A percentile compares a stretch with the other conserved stretches of the same genome.
These are phyloP conservation scores for Clunio marinus DNA, from an alignment of 2,888 invertebrate genomes.

Conservation along the genomic window DNA sequence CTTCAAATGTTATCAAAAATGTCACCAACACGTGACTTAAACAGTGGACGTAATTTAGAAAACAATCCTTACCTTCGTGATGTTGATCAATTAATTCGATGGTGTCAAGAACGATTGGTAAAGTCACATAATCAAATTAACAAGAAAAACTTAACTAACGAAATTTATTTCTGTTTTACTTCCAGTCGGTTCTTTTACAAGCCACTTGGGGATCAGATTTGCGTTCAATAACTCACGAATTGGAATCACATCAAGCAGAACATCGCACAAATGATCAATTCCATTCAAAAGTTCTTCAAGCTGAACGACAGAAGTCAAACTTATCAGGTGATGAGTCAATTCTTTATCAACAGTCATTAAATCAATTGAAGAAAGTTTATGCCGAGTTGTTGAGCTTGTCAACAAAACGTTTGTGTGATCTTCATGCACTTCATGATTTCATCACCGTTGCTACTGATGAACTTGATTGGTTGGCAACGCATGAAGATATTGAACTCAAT, in stretches of 20 bases:
- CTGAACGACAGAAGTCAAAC: constrained; percentile 63
- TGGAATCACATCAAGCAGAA: constrained; percentile 86
- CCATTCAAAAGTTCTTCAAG: constrained; percentile 79
- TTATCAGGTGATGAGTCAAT: constrained; percentile 86
- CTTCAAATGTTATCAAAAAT: constrained; percentile 80
- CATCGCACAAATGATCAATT: constrained; percentile 93
- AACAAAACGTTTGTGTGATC: constrained; percentile 76
- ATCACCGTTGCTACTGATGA: constrained; percentile 92
- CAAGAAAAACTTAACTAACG: background rate
- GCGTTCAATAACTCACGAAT: constrained; percentile 81
- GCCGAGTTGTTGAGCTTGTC: constrained; percentile 84
- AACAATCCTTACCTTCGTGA: constrained; percentile 90
- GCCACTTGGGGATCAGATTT: constrained; percentile 92
- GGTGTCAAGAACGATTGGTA: constrained; percentile 88
- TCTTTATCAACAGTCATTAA: constrained; percentile 86
- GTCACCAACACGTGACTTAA: constrained; percentile 79
- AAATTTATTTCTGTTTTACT: background rate
- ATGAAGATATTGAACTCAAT: constrained; percentile 90
- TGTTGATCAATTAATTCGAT: constrained; percentile 87
- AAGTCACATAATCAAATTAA: background rate
- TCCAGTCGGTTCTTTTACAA: constrained; percentile 70
- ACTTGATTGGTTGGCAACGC: constrained; percentile 93
- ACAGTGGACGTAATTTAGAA: constrained; percentile 86
- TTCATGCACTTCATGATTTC: constrained; percentile 88
- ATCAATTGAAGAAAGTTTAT: constrained; percentile 88